phyloP scores from a whole-genome alignment of 2,888 invertebrate species.

The Kuschelorhynchus macadamiae region DNA sequence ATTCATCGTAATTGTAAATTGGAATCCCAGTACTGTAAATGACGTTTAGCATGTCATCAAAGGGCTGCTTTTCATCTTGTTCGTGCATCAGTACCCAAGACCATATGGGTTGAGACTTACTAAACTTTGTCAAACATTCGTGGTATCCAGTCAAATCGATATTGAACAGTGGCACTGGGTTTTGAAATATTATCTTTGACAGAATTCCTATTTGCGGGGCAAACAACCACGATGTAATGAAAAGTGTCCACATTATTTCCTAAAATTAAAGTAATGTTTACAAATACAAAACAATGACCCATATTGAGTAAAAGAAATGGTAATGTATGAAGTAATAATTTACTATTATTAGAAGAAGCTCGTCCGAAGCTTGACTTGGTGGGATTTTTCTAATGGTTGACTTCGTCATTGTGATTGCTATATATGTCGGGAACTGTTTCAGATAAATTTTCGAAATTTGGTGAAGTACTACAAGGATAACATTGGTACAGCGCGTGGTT shows the following conservation, averaged over 20 bases:
- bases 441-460: too few species aligned
- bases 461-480: too few species aligned
- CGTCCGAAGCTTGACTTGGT: too few species aligned
- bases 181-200: background rate
- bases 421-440: too few species aligned
- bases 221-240: background rate
- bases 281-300: too few species aligned
- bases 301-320: too few species aligned
- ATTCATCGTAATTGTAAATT: slow-evolving; percentile 18
- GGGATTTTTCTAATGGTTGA: too few species aligned
- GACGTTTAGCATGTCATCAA: slow-evolving; percentile 16
- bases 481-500: too few species aligned
- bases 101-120: slow-evolving; percentile 15
- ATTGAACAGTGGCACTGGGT: background rate
- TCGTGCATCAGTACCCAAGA: slow-evolving; percentile 28
- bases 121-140: slow-evolving; percentile 17
- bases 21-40: slow-evolving; percentile 24
- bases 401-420: too few species aligned
- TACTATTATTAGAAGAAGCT: too few species aligned
- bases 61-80: background rate
- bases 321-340: too few species aligned
- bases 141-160: background rate
- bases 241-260: background rate
- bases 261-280: background rate
- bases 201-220: background rate